Evolutionary conservation across 2,797 vertebrate species (phyloP), one percentile per base, ranked within the genome.

Genomic region (Protosalanx chinensis): DNA sequence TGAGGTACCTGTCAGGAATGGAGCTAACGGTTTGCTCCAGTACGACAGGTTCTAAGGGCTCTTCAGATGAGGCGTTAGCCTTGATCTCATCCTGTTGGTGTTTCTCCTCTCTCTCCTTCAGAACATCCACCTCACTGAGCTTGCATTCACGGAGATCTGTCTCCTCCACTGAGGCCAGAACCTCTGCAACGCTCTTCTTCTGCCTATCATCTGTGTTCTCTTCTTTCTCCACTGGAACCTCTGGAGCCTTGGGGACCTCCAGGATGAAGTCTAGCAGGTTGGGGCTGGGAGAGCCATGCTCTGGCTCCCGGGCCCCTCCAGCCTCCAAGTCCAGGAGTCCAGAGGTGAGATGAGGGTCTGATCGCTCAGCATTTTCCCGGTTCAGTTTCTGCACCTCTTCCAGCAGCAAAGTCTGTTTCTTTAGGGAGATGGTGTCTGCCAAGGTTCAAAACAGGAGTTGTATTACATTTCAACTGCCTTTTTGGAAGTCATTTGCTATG

Each of bases 351-450:
- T n/a, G 16, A 7, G 51, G 77, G 57, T 73, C 68, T 1, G 88
- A 88, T 70, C 88, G 86, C 72, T 90, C 88, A 66, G 66, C 53
- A 78, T 97, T 97, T 84, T 96, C 93, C 79, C 81, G 85, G 87
- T 96, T 97, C 74, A 95, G 91, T 58, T 95, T 93, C 84, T 94
- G 91, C 66, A 97, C 84, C 51, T 93, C 91, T 72, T 94, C 90
- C 62, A 94, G 85, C 32, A 93, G 89, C 72, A 87, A 85, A 4
- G 78, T 84, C 56, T 93, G 91, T 62, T 87, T 93, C 77, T 90
- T 93, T 68, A 91, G 79, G 66, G 90, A 82, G 68, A 84, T 32
- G 62, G 68, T 81, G 63, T 95, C 95, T 97, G 75, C 65, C 91
- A 89, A 76, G 30, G 84, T 84, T 12, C 63, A 69, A 82, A 56